These are phyloP conservation scores for Ramphastos sulfuratus DNA, from an alignment of 2,113 vertebrate species.

Conservation along the genomic window DNA sequence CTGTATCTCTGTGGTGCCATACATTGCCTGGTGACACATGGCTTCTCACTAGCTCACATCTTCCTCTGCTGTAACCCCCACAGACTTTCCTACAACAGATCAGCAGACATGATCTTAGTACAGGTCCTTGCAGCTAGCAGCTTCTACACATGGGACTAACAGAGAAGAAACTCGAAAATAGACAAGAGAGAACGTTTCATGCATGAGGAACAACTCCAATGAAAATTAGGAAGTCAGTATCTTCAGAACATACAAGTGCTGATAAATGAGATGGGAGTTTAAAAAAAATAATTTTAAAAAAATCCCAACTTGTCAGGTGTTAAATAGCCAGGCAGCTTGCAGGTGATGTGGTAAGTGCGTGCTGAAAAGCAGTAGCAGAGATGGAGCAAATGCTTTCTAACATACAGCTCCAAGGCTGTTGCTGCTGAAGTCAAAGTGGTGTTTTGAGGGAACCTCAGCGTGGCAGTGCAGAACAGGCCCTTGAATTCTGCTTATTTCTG, in stretches of 20 bases:
- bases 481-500: background rate
- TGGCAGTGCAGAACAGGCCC: background rate
- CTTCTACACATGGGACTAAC: background rate
- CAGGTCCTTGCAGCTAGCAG: background rate
- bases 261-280: background rate
- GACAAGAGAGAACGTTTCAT: background rate
- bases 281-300: background rate
- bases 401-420: background rate
- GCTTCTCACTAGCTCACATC: background rate
- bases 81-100: background rate
- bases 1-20: background rate
- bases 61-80: background rate
- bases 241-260: background rate
- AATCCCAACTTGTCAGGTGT: background rate
- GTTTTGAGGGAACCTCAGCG: background rate
- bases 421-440: background rate
- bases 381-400: background rate
- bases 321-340: background rate
- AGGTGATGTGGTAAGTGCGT: background rate
- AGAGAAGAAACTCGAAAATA: background rate
- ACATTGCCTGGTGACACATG: accelerated
- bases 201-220: background rate
- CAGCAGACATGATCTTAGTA: background rate
- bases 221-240: background rate
- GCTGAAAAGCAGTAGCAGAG: background rate